Evolutionary conservation across 2,888 invertebrate genomes (phyloP).

Genomic region (Macrosoma leucophasiata): DNA sequence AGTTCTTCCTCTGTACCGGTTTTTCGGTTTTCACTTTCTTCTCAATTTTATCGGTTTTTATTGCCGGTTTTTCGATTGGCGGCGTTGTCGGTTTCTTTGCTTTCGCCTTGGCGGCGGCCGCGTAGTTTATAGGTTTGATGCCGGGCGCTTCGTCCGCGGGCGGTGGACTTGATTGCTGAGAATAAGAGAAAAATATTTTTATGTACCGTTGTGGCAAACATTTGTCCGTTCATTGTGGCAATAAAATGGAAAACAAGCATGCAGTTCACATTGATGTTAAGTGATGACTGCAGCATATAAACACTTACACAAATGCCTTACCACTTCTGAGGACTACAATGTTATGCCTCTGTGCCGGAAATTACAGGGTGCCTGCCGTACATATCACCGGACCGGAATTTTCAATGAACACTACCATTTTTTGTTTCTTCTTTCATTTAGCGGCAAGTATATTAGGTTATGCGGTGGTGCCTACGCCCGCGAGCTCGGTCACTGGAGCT

Average conservation of each 20-base stretch:
- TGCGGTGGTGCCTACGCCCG: too few species aligned
- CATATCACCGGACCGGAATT: conserved; percentile 2
- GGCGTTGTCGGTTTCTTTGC: conserved; percentile 45
- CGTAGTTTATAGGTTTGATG: conserved; percentile 64
- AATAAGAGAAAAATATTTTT: conserved; percentile 1
- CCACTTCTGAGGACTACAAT: too few species aligned
- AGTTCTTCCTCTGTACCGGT: conserved; percentile 49
- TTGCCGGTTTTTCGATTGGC: conserved; percentile 31
- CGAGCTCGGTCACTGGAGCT: too few species aligned
- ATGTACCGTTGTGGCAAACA: too few species aligned
- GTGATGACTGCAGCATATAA: too few species aligned
- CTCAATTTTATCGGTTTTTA: conserved; percentile 28
- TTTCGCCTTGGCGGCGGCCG: conserved; percentile 64
- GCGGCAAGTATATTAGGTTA: too few species aligned
- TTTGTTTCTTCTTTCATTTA: too few species aligned
- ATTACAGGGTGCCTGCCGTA: not conserved
- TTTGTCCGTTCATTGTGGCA: too few species aligned
- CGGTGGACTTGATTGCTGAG: conserved; percentile 24
- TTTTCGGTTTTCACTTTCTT: conserved; percentile 25
- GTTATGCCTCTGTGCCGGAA: too few species aligned
- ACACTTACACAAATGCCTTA: too few species aligned
- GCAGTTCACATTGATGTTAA: too few species aligned
- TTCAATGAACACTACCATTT: conserved; percentile 1
- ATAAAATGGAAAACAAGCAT: conserved; percentile 3
- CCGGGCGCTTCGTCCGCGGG: conserved; percentile 34